phyloP scores from a whole-genome alignment of 2,888 invertebrate species.

The Drosophila anomalata region DNA sequence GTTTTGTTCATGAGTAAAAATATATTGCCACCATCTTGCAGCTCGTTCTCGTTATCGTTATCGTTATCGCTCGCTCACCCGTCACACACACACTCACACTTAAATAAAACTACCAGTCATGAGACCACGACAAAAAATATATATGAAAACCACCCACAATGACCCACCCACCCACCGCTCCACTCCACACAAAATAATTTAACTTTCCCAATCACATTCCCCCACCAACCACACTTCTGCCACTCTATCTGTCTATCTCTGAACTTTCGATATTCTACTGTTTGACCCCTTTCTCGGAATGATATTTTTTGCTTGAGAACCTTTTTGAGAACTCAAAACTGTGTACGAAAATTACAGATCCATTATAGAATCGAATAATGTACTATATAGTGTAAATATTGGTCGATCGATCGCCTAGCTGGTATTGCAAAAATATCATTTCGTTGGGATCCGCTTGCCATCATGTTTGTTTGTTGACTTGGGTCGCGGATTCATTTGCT shows the following conservation, averaged over 20 bases:
- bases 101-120: slow-evolving; percentile 32
- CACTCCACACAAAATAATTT: slow-evolving; percentile 20
- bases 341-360: slow-evolving; percentile 28
- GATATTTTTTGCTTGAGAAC: slow-evolving; percentile 83
- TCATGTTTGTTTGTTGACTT: slow-evolving; percentile 37
- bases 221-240: neutral
- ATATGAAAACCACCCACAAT: slow-evolving; percentile 21
- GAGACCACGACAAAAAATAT: slow-evolving; percentile 19
- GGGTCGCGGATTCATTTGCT: slow-evolving; percentile 38
- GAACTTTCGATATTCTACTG: slow-evolving; percentile 49
- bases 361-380: slow-evolving; percentile 15
- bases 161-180: slow-evolving; percentile 19
- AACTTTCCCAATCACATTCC: slow-evolving; percentile 31
- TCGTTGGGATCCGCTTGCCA: slow-evolving; percentile 43
- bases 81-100: slow-evolving; percentile 23
- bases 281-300: slow-evolving; percentile 84
- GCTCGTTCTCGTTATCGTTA: slow-evolving; percentile 36
- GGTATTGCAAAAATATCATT: slow-evolving; percentile 69
- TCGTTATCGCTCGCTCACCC: slow-evolving; percentile 46
- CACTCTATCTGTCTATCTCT: slow-evolving; percentile 3
- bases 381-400: slow-evolving; percentile 7
- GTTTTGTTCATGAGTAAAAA: slow-evolving; percentile 39
- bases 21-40: slow-evolving; percentile 37
- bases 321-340: slow-evolving; percentile 60
- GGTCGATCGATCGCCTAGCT: slow-evolving; percentile 29